phyloP scores from a whole-genome alignment of 1,140 invertebrate genomes.

The Temnothorax longispinosus region DNA sequence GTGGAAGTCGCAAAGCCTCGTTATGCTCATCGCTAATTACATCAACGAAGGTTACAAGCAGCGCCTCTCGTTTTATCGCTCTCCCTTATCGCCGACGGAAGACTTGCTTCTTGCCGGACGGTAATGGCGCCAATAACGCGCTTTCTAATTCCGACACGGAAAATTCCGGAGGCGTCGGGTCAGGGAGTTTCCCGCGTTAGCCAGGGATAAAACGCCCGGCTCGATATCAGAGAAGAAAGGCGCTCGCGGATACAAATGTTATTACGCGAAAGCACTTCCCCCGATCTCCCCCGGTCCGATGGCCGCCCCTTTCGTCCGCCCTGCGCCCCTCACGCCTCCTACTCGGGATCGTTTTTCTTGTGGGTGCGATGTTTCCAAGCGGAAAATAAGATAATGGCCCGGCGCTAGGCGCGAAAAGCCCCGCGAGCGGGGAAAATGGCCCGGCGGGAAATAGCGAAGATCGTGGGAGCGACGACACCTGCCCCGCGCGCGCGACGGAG shows the following conservation, averaged over 20 bases:
- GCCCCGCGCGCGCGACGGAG: conserved; percentile 63
- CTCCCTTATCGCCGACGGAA: not conserved
- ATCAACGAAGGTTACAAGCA: conserved; percentile 28
- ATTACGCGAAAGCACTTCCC: conserved; percentile 70
- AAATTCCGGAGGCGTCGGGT: not conserved
- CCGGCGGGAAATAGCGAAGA: conserved; percentile 79
- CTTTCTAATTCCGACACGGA: conserved; percentile 44
- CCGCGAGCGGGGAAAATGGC: conserved; percentile 72
- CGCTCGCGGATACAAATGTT: conserved; percentile 74
- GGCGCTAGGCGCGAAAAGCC: conserved; percentile 79
- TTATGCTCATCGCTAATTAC: conserved; percentile 12
- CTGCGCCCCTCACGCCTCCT: not conserved
- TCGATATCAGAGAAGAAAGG: conserved; percentile 58
- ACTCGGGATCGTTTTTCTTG: conserved; percentile 82
- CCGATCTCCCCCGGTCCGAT: conserved; percentile 70
- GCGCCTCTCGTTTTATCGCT: not conserved
- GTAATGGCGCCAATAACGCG: conserved; percentile 45
- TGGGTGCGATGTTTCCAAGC: conserved; percentile 83
- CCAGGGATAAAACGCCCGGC: conserved; percentile 32
- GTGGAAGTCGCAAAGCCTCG: not conserved
- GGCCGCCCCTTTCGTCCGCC: conserved; percentile 49
- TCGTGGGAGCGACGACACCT: conserved; percentile 80
- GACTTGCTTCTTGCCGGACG: conserved; percentile 14
- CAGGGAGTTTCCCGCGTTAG: conserved; percentile 36
- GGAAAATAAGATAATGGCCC: conserved; percentile 86